Conservation (phyloP, 2,113 vertebrate species). For the Anguilla rostrata region DNA sequence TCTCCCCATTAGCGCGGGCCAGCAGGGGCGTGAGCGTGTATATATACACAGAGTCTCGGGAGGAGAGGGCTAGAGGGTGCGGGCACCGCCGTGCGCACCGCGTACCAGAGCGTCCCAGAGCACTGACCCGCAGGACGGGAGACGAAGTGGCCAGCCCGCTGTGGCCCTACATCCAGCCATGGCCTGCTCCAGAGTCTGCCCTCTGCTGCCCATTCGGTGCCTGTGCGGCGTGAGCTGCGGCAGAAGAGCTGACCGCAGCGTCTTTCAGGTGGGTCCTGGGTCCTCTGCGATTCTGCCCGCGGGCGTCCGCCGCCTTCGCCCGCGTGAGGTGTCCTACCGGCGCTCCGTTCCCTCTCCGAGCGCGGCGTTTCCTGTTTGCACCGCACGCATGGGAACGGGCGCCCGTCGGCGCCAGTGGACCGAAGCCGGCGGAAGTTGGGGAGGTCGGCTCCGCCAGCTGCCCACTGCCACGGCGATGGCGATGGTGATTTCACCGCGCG, state of each 20-base stretch:
- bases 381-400: slow-evolving; percentile 18
- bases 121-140: neutral
- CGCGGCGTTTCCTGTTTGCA: slow-evolving; percentile 22
- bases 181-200: slow-evolving; percentile 52
- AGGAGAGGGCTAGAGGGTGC: neutral
- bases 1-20: neutral
- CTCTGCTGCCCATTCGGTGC: slow-evolving; percentile 54
- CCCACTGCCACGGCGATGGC: neutral
- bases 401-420: neutral
- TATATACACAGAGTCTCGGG: slow-evolving; percentile 15
- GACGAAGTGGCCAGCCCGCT: slow-evolving; percentile 1
- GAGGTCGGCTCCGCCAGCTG: no score
- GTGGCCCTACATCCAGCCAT: slow-evolving; percentile 18
- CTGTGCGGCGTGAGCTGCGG: slow-evolving; percentile 37
- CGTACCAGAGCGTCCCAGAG: neutral
- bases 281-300: neutral
- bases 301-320: neutral
- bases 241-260: neutral
- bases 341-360: neutral
- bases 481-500: no score
- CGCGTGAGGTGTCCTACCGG: neutral
- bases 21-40: slow-evolving; percentile 21
- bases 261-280: slow-evolving; percentile 23
- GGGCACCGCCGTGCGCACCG: no score
- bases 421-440: no score